Percentiles rank a stretch among this genome's conserved stretches.
phyloP scores from a whole-genome alignment of 92 coral and sea anemone species.

The Pocillopora grandis region DNA sequence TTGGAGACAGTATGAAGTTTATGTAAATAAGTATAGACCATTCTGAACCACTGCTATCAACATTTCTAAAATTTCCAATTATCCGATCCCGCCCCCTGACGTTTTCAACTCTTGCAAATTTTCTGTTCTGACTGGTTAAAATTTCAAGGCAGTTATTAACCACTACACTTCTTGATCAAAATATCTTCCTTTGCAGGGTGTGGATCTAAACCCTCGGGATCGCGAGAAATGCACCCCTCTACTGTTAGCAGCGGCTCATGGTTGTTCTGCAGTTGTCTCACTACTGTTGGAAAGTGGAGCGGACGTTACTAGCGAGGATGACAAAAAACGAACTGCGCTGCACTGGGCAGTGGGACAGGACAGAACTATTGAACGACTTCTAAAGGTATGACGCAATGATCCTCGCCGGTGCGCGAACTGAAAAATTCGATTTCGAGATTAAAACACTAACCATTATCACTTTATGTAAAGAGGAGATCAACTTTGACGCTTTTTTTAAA shows the following conservation, averaged over 20 bases:
- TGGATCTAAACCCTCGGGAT: constrained; percentile 81
- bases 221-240: constrained; percentile 85
- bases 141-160: too few relatives aligned
- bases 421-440: not conserved
- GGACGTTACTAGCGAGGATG: constrained; percentile 83
- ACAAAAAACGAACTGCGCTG: constrained; percentile 74
- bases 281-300: constrained; percentile 83
- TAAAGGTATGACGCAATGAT: constrained; percentile 47
- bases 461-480: too few relatives aligned
- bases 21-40: too few relatives aligned
- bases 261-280: constrained; percentile 85
- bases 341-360: constrained; percentile 97
- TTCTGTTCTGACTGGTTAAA: too few relatives aligned
- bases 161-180: too few relatives aligned
- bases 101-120: too few relatives aligned
- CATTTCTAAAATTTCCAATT: too few relatives aligned
- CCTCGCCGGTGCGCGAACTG: not conserved
- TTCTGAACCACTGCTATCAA: too few relatives aligned
- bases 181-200: constrained; percentile 31
- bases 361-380: constrained; percentile 76
- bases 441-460: not conserved
- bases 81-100: too few relatives aligned
- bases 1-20: too few relatives aligned
- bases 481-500: not conserved
- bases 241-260: constrained; percentile 87